Base-by-base conservation (phyloP, 2,888 invertebrate species). In the Cordilura impudica region DNA sequence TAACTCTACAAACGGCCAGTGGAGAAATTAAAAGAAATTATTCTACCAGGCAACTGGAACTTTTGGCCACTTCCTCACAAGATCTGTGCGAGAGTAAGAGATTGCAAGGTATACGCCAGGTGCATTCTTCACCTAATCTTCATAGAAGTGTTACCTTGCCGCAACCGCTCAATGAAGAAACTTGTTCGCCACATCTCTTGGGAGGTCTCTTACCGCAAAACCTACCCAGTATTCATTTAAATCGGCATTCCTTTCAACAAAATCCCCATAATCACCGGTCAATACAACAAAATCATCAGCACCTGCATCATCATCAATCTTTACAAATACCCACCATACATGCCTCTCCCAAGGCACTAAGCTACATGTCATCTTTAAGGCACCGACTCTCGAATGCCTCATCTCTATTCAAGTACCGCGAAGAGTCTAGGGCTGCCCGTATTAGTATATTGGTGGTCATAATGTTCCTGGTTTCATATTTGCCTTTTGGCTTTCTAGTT, bases 351-450 rank as follows among this genome's bases (percentile, higher is more conserved):
- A 90, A 89, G 82, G 88, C 90, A 0, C 83, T 89, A 19, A 88
- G 90, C 82, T 90, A 90, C 87, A 95, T 96, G 85, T 94, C 93
- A 77, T 94, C 94, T 65, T 90, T 96, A 82, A 93, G 95, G 72
- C 94, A 95, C 88, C 92, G 95, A 65, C 94, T 97, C 81, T 95
- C 96, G 80, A 96, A 96, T 87, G 95, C 95, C 29, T 95, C 95
- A 53, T 95, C 95, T 60, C 91, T 95, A 79, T 96, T 96, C 90
- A 92, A 94, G 85, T 96, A 96, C 87, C 92, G 96, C 66, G 97
- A 97, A 87, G 97, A 97, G 90, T 95, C 96, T 83, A 93, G 96
- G 82, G 96, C 97, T 1, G 97, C 96, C 7, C 94, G 96, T 82
- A 96, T 97, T 63, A 96, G 96, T 86, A 93, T 90, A 70, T 82